Base-by-base conservation (phyloP, 2,113 vertebrate species). In the Grus americana region DNA sequence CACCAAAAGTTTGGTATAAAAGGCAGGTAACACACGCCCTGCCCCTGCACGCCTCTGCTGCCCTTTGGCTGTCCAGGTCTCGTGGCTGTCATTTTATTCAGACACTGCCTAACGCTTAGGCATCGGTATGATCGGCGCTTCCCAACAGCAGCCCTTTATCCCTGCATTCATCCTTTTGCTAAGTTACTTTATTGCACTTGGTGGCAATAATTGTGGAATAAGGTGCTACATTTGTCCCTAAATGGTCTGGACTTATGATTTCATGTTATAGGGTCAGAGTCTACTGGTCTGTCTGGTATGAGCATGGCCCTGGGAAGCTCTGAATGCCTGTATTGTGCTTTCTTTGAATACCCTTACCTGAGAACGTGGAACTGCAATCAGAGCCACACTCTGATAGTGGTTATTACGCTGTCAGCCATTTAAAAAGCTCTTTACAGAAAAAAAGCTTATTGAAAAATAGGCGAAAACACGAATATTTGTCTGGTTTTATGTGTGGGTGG, bases 61-160 rank as follows among this genome's bases (percentile, higher is more conserved):
- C 40, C 63, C 68, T 91, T 70, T 75, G 57, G 44, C 50, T 49
- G 29, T 4, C 38, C 46, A 55, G 38, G n/a, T 38, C 68, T 65
- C 14, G 61, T 34, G 68, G 42, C 52, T 90, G 52, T 75, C 52
- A 14, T 61, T 75, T 75, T 55, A 70, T 40, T 50, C 30, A 75
- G 52, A 38, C 24, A 5, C 61, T 13, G 2, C 57, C 27, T 68
- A 3, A 82, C 62, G 26, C 27, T 63, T 85, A 34, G 61, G 32
- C 87, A 46, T 68, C n/a, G 71, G 46, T 66, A 38, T 2, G 29
- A 73, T 80, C 85, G 71, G 55, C 4, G 0, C 38, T 70, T 76
- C 52, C 66, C 88, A 61, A 34, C 75, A 95, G 84, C 36, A 92
- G 54, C 40, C 52, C 90, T 93, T 90, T 90, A 94, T 88, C 58